phyloP scores from a whole-genome alignment of 2,113 vertebrate genomes.

The Marmota monax region DNA sequence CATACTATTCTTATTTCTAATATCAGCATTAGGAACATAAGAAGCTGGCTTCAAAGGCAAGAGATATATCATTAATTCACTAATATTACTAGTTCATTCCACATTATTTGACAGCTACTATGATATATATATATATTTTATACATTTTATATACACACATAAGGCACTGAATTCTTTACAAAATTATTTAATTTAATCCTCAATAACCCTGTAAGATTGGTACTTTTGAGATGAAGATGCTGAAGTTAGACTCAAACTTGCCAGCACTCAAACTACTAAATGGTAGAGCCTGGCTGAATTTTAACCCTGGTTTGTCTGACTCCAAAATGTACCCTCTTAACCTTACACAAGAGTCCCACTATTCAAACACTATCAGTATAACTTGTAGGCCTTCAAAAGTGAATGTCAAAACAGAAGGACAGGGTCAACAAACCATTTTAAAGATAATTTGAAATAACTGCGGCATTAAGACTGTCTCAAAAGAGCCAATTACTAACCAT shows the following conservation, averaged over 20 bases:
- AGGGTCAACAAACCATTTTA: slow-evolving; percentile 29
- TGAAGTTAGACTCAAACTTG: slow-evolving; percentile 1
- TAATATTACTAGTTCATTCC: neutral
- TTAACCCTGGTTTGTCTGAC: slow-evolving; percentile 53
- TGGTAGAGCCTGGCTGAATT: neutral
- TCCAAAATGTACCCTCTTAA: slow-evolving; percentile 5
- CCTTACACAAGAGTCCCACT: neutral
- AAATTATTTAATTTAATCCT: neutral
- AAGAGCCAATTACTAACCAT: slow-evolving; percentile 48
- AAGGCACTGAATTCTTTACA: neutral
- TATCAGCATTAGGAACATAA: slow-evolving; percentile 15
- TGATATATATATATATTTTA: no score
- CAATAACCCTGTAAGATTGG: neutral
- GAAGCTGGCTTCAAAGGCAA: neutral
- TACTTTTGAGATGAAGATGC: slow-evolving; percentile 32
- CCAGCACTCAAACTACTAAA: neutral
- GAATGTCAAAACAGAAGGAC: slow-evolving; percentile 56
- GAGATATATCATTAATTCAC: neutral
- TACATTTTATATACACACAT: neutral
- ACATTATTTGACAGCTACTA: neutral
- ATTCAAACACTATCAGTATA: neutral
- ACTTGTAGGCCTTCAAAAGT: neutral
- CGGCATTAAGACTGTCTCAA: slow-evolving; percentile 22
- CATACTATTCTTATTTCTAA: neutral
- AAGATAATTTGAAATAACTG: slow-evolving; percentile 44